These are phyloP conservation scores for Crotalus helleri DNA, from an alignment of 2,113 vertebrate species.

Conservation along the genomic window DNA sequence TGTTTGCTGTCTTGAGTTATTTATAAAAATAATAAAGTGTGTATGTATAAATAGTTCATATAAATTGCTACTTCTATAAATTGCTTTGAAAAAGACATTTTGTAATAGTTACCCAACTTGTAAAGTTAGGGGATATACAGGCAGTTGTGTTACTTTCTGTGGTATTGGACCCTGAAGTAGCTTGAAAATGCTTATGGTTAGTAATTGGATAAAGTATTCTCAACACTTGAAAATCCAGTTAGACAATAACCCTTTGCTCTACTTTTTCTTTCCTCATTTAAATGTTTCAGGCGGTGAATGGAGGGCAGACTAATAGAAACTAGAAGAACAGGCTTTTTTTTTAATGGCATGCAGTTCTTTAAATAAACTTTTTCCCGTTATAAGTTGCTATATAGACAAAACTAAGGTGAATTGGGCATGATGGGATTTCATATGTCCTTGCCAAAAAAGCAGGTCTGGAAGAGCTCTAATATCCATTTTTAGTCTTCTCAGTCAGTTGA, in stretches of 20 bases:
- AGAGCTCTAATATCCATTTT: background rate
- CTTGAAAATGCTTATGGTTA: background rate
- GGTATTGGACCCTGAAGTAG: background rate
- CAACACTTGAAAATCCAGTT: background rate
- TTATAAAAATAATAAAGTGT: background rate
- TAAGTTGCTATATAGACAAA: background rate
- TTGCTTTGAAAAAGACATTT: background rate
- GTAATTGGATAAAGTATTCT: background rate
- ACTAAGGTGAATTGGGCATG: background rate
- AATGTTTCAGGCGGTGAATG: background rate
- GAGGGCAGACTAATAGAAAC: background rate
- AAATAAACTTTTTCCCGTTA: background rate
- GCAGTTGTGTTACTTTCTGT: background rate
- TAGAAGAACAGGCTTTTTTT: background rate
- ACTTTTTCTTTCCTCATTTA: background rate
- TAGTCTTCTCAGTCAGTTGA: background rate
- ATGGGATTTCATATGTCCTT: background rate
- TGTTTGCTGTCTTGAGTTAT: background rate
- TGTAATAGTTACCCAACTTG: background rate
- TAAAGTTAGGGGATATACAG: background rate
- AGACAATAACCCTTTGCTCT: background rate
- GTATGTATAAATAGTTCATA: background rate
- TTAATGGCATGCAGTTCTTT: background rate
- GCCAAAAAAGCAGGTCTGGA: background rate
- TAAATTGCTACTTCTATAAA: background rate